Conservation (phyloP, 30 jellyfish, hydroid and myxozoan species). For the Aurelia aurita region DNA sequence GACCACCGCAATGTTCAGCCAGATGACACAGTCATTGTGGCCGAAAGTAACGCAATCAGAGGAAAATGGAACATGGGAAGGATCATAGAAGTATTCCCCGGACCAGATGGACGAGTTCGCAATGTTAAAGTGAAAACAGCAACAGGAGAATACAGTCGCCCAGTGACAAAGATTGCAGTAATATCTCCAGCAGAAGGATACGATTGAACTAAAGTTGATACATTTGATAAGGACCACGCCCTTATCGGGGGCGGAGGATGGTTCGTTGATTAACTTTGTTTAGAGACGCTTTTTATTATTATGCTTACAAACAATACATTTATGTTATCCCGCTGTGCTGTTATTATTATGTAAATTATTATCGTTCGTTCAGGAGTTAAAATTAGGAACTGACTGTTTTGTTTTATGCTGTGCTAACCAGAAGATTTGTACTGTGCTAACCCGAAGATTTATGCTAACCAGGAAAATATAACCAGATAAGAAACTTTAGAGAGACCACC, state of each 20-base stretch:
- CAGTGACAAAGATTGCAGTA: constrained; percentile 74
- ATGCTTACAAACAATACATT: too few relatives aligned
- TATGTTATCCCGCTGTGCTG: too few relatives aligned
- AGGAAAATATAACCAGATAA: too few relatives aligned
- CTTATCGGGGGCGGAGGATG: constrained; percentile 74
- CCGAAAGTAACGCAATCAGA: background rate
- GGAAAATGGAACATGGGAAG: background rate
- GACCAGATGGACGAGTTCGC: background rate
- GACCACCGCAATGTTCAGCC: background rate
- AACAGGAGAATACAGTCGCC: constrained; percentile 68
- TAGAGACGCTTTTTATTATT: too few relatives aligned
- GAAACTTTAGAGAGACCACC: too few relatives aligned
- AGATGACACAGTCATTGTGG: background rate
- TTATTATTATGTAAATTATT: too few relatives aligned
- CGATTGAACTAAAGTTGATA: constrained; percentile 1
- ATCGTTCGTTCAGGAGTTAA: too few relatives aligned
- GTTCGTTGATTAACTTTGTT: constrained; percentile 37
- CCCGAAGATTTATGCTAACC: too few relatives aligned
- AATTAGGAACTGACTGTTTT: too few relatives aligned
- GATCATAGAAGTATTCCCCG: background rate
- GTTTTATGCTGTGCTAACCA: too few relatives aligned
- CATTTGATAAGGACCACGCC: constrained; percentile 40
- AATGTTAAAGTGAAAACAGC: constrained; percentile 18
- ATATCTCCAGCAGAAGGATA: constrained; percentile 46
- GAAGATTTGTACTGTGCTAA: too few relatives aligned